A percentile compares a stretch with the other conserved stretches of the same genome.
These are phyloP conservation scores for Fissipunctia ypsillon DNA, from an alignment of 2,888 invertebrate genomes.

Conservation along the genomic window DNA sequence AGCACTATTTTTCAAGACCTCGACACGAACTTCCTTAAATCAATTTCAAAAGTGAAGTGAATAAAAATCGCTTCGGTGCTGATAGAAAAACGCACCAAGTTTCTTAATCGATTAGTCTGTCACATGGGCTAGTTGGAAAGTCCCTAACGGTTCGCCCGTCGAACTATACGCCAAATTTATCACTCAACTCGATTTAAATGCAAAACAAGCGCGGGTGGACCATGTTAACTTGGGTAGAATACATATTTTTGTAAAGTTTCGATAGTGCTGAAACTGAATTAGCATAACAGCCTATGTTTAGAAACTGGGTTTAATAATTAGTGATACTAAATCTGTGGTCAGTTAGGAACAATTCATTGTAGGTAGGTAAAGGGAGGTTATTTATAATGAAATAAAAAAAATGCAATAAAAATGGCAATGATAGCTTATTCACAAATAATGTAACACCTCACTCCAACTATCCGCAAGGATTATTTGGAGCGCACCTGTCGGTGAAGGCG, in stretches of 20 bases:
- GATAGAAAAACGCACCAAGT: conserved; percentile 65
- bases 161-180: conserved; percentile 69
- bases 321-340: background rate
- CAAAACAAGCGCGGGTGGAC: conserved; percentile 63
- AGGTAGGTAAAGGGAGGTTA: background rate
- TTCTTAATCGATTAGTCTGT: conserved; percentile 70
- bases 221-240: conserved; percentile 34
- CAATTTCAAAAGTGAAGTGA: conserved; percentile 60
- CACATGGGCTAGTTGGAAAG: conserved; percentile 63
- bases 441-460: background rate
- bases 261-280: conserved; percentile 4
- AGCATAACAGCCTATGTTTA: background rate
- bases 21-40: conserved; percentile 52
- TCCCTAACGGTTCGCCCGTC: conserved; percentile 61
- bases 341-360: background rate
- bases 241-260: conserved; percentile 29
- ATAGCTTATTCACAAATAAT: background rate
- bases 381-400: background rate
- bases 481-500: conserved; percentile 23
- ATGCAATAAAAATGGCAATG: background rate
- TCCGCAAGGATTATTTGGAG: conserved; percentile 20
- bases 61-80: conserved; percentile 57
- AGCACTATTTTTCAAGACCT: conserved; percentile 44
- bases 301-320: background rate
- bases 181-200: conserved; percentile 70